Base-by-base conservation (phyloP, 2,113 vertebrate genomes). In the Lycaon pictus region DNA sequence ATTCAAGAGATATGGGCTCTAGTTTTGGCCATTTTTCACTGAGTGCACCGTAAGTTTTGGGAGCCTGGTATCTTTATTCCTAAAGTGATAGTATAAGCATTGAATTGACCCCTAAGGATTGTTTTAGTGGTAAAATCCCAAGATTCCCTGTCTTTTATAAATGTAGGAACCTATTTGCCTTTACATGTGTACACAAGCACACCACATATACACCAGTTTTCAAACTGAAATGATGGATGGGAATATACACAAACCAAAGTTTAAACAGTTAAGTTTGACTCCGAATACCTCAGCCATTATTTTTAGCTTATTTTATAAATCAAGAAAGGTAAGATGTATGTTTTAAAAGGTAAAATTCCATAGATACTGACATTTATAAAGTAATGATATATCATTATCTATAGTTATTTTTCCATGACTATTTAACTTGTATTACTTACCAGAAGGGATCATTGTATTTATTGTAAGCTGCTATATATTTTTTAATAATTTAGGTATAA, bases 361-460 rank as follows among this genome's bases (percentile, higher is more conserved):
- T 32, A 51, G 25, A 55, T 62, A 48, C 19, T 77, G 53, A 95
- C 16, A 17, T 86, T 86, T 92, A 43, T 29, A 71, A 80, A 35
- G 12, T 71, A 56, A 25, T 92, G n/a, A 19, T 89, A 2, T 67
- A 22, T 53, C 13, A 58, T 88, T 77, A 11, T 37, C 63, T 71
- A 83, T 43, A 43, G 43, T 90, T 65, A 56, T 88, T 92, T 91
- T 53, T 96, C 13, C 23, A 43, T 87, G 22, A 32, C 62, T 93
- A 7, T 32, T 37, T 25, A 74, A 67, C 93, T 80, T 81, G 67
- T 69, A 43, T 58, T 79, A 25, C 17, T 82, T 96, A 29, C 43
- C 43, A 65, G 13, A 95, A 48, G 55, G 53, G 58, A 32, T 77
- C 60, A 83, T 90, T 92, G 32, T 48, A 55, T 87, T 80, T 71